Conservation (phyloP, 1,140 invertebrate species). For the Mizuhopecten yessoensis region DNA sequence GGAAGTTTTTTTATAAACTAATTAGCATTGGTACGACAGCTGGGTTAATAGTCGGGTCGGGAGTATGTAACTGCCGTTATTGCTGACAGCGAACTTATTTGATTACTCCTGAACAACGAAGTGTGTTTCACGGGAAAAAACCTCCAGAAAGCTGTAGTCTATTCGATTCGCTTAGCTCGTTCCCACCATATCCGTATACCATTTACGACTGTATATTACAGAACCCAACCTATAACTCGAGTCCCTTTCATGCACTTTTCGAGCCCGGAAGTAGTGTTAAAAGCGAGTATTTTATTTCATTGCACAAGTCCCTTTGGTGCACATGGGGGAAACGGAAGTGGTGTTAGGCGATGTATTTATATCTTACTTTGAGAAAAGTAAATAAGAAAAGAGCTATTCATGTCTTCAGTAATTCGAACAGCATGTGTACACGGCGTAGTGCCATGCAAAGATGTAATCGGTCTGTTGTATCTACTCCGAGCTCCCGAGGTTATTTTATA, state of each 20-base stretch:
- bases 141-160: neutral
- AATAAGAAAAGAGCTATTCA: neutral
- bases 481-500: neutral
- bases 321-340: neutral
- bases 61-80: too few relatives aligned
- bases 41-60: too few relatives aligned
- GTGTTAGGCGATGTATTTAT: neutral
- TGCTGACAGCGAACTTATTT: neutral
- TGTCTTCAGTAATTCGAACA: neutral
- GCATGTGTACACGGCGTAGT: neutral
- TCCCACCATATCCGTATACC: neutral
- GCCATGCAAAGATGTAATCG: neutral
- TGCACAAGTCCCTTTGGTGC: neutral
- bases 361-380: neutral
- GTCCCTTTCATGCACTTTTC: too few relatives aligned
- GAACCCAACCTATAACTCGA: too few relatives aligned
- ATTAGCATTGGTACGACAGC: too few relatives aligned
- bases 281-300: conserved; percentile 8
- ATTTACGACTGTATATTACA: neutral
- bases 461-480: neutral
- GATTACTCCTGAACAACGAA: neutral
- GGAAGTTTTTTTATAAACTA: too few relatives aligned
- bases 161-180: neutral
- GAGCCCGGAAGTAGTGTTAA: conserved; percentile 8
- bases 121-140: neutral